Evolutionary conservation across 1,140 invertebrate genomes (phyloP).

Genomic region (Drosophila mauritiana): DNA sequence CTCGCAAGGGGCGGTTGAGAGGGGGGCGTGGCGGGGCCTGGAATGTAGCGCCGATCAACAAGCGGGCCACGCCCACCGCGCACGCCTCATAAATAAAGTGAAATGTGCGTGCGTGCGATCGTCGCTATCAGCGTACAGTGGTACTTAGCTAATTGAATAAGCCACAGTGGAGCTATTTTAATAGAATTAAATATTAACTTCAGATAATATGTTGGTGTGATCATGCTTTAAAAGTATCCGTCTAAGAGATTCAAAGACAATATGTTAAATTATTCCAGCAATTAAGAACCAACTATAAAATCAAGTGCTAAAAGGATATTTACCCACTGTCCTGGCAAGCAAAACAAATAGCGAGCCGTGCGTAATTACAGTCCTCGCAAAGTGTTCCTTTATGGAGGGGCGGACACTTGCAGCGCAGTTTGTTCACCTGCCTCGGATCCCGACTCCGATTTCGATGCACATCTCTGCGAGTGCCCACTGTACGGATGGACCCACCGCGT

Average conservation of each 20-base stretch:
- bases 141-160: slow-evolving; percentile 2
- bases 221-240: background rate
- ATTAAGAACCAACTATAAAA: no score
- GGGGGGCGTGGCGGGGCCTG: slow-evolving; percentile 10
- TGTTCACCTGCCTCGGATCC: slow-evolving; percentile 67
- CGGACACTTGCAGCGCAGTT: slow-evolving; percentile 74
- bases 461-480: slow-evolving; percentile 12
- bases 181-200: background rate
- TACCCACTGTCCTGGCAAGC: slow-evolving; percentile 17
- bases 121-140: slow-evolving; percentile 51
- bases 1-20: background rate
- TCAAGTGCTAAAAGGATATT: background rate
- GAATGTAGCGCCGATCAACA: slow-evolving; percentile 80
- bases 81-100: slow-evolving; percentile 81
- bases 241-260: no score
- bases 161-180: no score
- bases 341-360: slow-evolving; percentile 70
- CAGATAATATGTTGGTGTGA: background rate
- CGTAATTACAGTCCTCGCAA: slow-evolving; percentile 72
- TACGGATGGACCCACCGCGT: slow-evolving; percentile 41
- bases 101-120: slow-evolving; percentile 69
- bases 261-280: no score
- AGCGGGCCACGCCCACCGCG: slow-evolving; percentile 74
- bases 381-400: slow-evolving; percentile 71
- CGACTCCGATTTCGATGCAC: background rate